Percentiles rank a stretch among this genome's conserved stretches.
These are phyloP conservation scores for Meteorus sp. DNA, from an alignment of 1,140 invertebrate species.

Conservation along the genomic window DNA sequence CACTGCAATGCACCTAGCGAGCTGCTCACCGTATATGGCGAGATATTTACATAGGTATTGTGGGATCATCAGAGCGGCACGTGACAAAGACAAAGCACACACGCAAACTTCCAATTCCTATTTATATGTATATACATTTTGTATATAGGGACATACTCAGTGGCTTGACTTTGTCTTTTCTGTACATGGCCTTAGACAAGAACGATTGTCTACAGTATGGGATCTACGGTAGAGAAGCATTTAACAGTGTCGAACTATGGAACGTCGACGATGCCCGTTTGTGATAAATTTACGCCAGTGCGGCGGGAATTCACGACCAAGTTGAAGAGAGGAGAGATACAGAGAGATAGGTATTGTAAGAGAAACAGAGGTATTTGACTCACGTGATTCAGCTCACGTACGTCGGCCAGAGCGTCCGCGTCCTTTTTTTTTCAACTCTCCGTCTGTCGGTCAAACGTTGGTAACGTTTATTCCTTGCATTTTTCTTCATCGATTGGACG, in stretches of 20 bases:
- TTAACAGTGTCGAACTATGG: constrained; percentile 10
- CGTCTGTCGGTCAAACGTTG: background rate
- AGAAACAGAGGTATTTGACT: too few species aligned
- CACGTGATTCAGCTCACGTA: constrained; percentile 17
- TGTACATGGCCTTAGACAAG: constrained; percentile 5
- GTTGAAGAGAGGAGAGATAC: too few species aligned
- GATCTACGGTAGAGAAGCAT: too few species aligned
- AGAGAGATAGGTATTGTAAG: too few species aligned
- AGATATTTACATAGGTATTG: background rate
- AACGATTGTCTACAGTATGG: background rate
- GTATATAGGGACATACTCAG: background rate
- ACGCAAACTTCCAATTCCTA: constrained; percentile 1
- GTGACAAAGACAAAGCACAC: constrained; percentile 15
- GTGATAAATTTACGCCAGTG: constrained; percentile 24
- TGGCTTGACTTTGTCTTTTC: background rate
- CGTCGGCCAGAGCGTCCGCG: background rate
- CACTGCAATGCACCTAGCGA: too few species aligned
- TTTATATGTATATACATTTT: background rate
- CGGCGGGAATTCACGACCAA: too few species aligned
- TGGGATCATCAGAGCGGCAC: constrained; percentile 13
- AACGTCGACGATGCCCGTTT: constrained; percentile 18
- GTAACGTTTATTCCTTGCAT: background rate
- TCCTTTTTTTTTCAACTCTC: background rate
- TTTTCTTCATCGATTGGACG: background rate
- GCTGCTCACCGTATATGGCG: too few species aligned